Percentiles rank a stretch among this genome's conserved stretches.
These are phyloP conservation scores for Pachyuromys duprasi DNA, from an alignment of 2,797 vertebrate species.

Conservation along the genomic window DNA sequence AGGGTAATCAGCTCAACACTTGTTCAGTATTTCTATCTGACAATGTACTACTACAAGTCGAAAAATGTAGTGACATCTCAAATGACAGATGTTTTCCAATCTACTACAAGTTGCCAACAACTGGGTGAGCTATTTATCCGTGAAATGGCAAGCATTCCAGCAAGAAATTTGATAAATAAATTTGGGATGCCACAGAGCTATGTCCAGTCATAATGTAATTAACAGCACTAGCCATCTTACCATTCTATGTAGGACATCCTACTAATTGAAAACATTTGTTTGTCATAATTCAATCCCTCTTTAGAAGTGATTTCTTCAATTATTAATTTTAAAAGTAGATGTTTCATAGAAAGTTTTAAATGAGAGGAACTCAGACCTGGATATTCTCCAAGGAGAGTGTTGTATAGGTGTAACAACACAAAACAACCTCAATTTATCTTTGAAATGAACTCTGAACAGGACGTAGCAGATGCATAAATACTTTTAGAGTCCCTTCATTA, in stretches of 20 bases:
- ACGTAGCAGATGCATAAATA: background rate
- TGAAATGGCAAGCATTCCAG: constrained; percentile 9
- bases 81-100: constrained; percentile 24
- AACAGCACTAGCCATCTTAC: background rate
- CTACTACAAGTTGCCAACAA: background rate
- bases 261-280: constrained; percentile 72
- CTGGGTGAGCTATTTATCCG: background rate
- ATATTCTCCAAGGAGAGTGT: background rate
- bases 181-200: constrained; percentile 7
- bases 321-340: constrained; percentile 49
- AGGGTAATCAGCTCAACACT: background rate
- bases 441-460: background rate
- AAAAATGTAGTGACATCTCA: constrained; percentile 37
- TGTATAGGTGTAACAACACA: background rate
- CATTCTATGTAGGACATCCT: constrained; percentile 43
- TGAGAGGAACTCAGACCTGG: constrained; percentile 33
- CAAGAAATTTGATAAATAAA: constrained; percentile 24
- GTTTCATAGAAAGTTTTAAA: constrained; percentile 45
- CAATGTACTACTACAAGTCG: background rate
- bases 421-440: background rate
- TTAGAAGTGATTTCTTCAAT: background rate
- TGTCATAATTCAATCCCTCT: constrained; percentile 36
- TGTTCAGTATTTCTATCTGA: background rate
- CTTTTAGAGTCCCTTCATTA: background rate
- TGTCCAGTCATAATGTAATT: constrained; percentile 52